Percentiles rank a stretch among this genome's conserved stretches.
These are phyloP conservation scores for Nomada fabriciana DNA, from an alignment of 2,888 invertebrate species.

Conservation along the genomic window DNA sequence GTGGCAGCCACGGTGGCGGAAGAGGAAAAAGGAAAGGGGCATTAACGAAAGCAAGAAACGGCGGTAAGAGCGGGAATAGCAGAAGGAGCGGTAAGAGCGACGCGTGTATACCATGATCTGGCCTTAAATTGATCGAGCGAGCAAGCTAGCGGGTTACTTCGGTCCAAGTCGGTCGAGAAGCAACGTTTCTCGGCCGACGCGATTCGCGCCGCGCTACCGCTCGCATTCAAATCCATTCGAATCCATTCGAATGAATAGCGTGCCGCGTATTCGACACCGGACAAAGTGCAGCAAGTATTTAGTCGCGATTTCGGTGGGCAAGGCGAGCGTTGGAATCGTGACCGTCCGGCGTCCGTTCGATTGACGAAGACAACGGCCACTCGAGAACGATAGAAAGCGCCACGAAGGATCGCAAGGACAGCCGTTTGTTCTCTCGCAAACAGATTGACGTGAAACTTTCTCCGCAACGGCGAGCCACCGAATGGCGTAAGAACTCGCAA, in stretches of 20 bases:
- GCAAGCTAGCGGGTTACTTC: slow-evolving; percentile 76
- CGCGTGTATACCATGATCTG: slow-evolving; percentile 60
- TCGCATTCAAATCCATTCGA: too few species aligned
- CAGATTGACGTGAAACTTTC: slow-evolving; percentile 39
- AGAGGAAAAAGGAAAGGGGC: neutral
- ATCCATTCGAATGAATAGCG: too few species aligned
- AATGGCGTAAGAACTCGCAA: slow-evolving; percentile 58
- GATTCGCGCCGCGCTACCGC: neutral
- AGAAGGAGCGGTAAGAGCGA: slow-evolving; percentile 50
- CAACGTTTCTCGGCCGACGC: slow-evolving; percentile 61
- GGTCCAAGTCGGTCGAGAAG: slow-evolving; percentile 70
- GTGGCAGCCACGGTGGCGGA: neutral
- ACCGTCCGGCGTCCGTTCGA: too few species aligned
- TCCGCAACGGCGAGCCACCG: slow-evolving; percentile 37
- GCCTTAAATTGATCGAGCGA: slow-evolving; percentile 77
- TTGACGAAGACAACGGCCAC: too few species aligned
- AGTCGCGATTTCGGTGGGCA: too few species aligned
- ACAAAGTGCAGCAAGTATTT: too few species aligned
- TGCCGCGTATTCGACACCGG: too few species aligned
- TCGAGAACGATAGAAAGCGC: slow-evolving; percentile 40
- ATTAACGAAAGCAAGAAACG: slow-evolving; percentile 5
- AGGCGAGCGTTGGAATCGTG: too few species aligned
- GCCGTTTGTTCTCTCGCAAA: slow-evolving; percentile 38
- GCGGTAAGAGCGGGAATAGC: slow-evolving; percentile 40
- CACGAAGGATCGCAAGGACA: slow-evolving; percentile 16